phyloP scores from a whole-genome alignment of 2,888 invertebrate genomes.

The Xestia c-nigrum region DNA sequence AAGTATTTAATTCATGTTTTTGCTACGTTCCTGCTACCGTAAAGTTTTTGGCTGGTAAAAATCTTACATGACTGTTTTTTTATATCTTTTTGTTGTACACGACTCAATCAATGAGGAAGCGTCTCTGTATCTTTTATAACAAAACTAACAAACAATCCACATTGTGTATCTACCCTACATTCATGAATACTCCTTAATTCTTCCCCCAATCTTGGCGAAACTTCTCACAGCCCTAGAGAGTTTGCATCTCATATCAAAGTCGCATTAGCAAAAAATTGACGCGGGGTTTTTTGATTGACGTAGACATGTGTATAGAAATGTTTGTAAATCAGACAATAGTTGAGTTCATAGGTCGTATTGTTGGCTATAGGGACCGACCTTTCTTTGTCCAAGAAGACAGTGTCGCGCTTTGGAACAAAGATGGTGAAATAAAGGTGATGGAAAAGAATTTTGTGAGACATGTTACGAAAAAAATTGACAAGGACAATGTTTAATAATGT shows the following conservation, averaged over 20 bases:
- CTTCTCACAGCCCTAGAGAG: constrained; percentile 64
- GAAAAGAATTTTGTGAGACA: constrained; percentile 52
- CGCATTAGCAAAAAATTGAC: constrained; percentile 77
- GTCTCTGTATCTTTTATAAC: constrained; percentile 4
- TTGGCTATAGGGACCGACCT: constrained; percentile 49
- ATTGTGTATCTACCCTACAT: constrained; percentile 42
- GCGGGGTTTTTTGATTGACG: constrained; percentile 77
- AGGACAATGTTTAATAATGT: constrained; percentile 53
- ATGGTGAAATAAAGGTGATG: constrained; percentile 60
- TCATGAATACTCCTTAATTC: constrained; percentile 55
- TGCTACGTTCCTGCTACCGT: not conserved
- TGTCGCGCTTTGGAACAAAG: constrained; percentile 78
- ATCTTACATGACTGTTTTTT: constrained; percentile 7
- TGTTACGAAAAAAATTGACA: constrained; percentile 52
- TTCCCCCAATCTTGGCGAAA: constrained; percentile 45
- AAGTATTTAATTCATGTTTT: constrained; percentile 11
- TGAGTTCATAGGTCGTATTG: constrained; percentile 77
- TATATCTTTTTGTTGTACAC: not conserved
- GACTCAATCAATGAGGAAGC: not conserved
- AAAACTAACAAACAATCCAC: constrained; percentile 48
- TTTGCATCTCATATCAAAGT: constrained; percentile 73
- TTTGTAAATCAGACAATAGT: constrained; percentile 69
- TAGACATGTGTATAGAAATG: constrained; percentile 67
- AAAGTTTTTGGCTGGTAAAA: not conserved
- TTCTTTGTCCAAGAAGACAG: constrained; percentile 61